Conservation (phyloP, 2,888 invertebrate genomes). For the Rhagium mordax region DNA sequence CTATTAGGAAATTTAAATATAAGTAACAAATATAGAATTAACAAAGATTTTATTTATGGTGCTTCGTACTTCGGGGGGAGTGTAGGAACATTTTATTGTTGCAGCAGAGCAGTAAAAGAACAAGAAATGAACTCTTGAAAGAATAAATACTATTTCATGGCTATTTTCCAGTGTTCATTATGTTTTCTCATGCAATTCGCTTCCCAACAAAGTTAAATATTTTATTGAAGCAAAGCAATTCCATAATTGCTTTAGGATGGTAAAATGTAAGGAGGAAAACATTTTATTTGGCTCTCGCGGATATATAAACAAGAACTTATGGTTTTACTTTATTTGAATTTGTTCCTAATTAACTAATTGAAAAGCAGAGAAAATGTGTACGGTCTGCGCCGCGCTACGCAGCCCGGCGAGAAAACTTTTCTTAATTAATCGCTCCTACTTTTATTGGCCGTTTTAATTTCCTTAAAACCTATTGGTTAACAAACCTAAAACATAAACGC, state of each 20-base stretch:
- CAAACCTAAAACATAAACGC: neutral
- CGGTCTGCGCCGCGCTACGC: conserved; percentile 15
- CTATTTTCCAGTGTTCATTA: conserved; percentile 59
- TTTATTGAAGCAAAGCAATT: conserved; percentile 61
- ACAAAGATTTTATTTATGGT: conserved; percentile 33
- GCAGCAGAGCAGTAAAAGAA: conserved; percentile 53
- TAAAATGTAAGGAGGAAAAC: conserved; percentile 48
- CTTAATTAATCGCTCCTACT: conserved; percentile 29
- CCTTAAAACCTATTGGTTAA: conserved; percentile 26
- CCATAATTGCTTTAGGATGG: conserved; percentile 60
- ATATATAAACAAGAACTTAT: conserved; percentile 55
- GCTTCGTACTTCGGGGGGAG: conserved; percentile 17
- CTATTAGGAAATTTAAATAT: conserved; percentile 10
- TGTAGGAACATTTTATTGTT: conserved; percentile 52
- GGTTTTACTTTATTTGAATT: conserved; percentile 53
- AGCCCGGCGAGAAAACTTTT: conserved; percentile 26
- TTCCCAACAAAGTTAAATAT: conserved; percentile 61
- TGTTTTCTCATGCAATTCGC: conserved; percentile 59
- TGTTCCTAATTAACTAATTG: conserved; percentile 57
- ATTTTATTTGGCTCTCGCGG: conserved; percentile 48
- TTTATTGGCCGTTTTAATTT: conserved; percentile 25
- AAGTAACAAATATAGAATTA: conserved; percentile 6
- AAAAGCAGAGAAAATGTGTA: conserved; percentile 36
- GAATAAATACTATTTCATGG: conserved; percentile 59
- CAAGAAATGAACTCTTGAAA: conserved; percentile 55